Evolutionary conservation across 1,140 invertebrate species (phyloP).

Genomic region (Drosophila arawakana): DNA sequence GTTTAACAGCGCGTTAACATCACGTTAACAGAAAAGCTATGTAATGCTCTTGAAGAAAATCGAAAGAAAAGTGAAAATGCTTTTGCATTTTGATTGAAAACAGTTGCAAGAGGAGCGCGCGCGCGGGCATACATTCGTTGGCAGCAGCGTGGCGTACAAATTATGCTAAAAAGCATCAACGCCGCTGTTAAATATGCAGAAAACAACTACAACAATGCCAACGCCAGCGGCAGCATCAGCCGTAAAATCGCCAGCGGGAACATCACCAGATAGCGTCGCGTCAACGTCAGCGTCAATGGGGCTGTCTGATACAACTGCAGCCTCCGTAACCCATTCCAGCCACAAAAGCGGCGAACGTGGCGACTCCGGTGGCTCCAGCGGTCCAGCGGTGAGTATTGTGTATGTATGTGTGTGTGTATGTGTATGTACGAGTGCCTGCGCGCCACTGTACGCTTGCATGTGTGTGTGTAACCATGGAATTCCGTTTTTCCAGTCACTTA

Average conservation of each 20-base stretch:
- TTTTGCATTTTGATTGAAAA: slow-evolving; percentile 35
- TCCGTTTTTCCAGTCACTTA: slow-evolving; percentile 14
- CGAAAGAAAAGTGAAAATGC: slow-evolving; percentile 40
- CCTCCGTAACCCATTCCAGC: slow-evolving; percentile 15
- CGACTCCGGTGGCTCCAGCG: slow-evolving; percentile 27
- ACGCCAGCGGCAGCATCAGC: slow-evolving; percentile 18
- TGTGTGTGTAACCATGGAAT: slow-evolving; percentile 1
- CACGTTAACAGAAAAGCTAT: slow-evolving; percentile 10
- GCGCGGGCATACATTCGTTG: slow-evolving; percentile 60
- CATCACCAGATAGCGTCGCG: slow-evolving; percentile 41
- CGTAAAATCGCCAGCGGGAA: slow-evolving; percentile 32
- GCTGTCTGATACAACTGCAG: slow-evolving; percentile 19
- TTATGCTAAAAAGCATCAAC: slow-evolving; percentile 71
- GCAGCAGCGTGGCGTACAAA: slow-evolving; percentile 66
- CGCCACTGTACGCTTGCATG: not conserved
- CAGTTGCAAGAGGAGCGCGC: slow-evolving; percentile 57
- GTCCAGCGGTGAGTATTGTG: slow-evolving; percentile 28
- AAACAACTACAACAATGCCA: slow-evolving; percentile 41
- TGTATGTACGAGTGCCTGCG: not conserved
- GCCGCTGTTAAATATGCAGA: slow-evolving; percentile 53
- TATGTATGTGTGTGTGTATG: slow-evolving; percentile 5
- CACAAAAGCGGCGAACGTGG: slow-evolving; percentile 28
- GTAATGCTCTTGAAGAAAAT: slow-evolving; percentile 5
- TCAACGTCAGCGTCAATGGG: slow-evolving; percentile 29
- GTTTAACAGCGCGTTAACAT: slow-evolving; percentile 20